These are phyloP conservation scores for Lepilemur septentrionalis DNA, from an alignment of 2,797 vertebrate genomes.

Conservation along the genomic window DNA sequence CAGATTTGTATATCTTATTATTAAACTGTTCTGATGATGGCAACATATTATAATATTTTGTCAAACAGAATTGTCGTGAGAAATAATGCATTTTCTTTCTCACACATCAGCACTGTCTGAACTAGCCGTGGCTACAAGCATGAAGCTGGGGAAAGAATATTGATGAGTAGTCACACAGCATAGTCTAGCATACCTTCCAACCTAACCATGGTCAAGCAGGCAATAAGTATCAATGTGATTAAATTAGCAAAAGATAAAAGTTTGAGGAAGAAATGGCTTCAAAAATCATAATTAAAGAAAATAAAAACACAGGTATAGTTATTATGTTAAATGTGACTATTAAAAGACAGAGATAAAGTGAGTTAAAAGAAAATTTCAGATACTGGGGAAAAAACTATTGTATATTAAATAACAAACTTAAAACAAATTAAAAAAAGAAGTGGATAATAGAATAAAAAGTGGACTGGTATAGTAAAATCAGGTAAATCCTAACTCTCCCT, in stretches of 20 bases:
- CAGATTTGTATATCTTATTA: neutral
- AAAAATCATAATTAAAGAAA: neutral
- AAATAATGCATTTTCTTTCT: neutral
- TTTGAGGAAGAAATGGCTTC: neutral
- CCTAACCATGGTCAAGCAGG: fast-evolving
- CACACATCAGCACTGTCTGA: neutral
- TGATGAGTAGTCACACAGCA: neutral
- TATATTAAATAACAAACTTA: neutral
- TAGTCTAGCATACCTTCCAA: neutral
- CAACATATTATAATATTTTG: neutral
- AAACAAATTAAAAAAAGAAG: neutral
- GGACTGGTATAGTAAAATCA: neutral
- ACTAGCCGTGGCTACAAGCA: neutral
- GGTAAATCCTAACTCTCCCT: neutral
- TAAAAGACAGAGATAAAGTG: neutral
- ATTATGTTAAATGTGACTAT: neutral
- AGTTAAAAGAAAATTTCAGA: neutral
- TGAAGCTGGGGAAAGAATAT: neutral
- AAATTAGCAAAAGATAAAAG: neutral
- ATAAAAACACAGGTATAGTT: neutral
- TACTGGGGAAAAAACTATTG: neutral
- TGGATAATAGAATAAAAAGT: neutral
- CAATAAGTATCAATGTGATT: neutral
- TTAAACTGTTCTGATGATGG: neutral
- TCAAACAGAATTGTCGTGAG: neutral